Base-by-base conservation (phyloP, 2,113 vertebrate genomes). In the Chionomys nivalis region DNA sequence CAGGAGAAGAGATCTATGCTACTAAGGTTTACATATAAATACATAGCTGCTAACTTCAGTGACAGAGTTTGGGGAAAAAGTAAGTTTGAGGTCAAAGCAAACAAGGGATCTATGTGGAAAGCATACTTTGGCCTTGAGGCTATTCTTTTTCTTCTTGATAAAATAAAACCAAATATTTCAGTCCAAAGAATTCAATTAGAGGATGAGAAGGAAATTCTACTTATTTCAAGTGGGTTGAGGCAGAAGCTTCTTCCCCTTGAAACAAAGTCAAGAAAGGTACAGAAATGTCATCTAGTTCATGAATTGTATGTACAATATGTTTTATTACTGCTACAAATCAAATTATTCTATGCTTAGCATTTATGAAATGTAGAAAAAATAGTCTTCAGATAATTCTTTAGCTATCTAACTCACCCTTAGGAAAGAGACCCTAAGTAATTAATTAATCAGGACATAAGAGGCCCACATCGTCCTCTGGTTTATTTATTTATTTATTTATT, bases 61-160 rank as follows among this genome's bases (percentile, higher is more conserved):
- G 83, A 91, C 44, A 90, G 52, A 76, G 89, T 70, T 63, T 87
- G 7, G 58, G n/a, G 11, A 24, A 79, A 85, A 96, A 92, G 39
- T 73, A 90, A 87, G 93, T 94, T 76, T 93, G 73, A 93, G 21
- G 14, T 68, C 39, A 89, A 95, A 89, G 87, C 55, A 82, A 81
- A 42, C 4, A 33, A 75, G 28, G 11, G 26, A 23, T 21, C 12
- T 61, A 13, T 68, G 42, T 95, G 65, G 55, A 79, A 81, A 89
- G n/a, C 31, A 44, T 23, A 13, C 33, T 52, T 75, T 42, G 42
- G 36, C 16, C 23, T 4, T 13, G 1, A 31, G 31, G 49, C 55
- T 31, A 0, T 17, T 52, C 21, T 65, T 47, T 79, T 28, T 88
- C 93, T 96, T 61, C 65, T 94, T 39, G 31, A 33, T 93, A 47